Evolutionary conservation across 2,888 invertebrate genomes (phyloP), one percentile per base, ranked within the genome.

Genomic region (Lottia gigantea): DNA sequence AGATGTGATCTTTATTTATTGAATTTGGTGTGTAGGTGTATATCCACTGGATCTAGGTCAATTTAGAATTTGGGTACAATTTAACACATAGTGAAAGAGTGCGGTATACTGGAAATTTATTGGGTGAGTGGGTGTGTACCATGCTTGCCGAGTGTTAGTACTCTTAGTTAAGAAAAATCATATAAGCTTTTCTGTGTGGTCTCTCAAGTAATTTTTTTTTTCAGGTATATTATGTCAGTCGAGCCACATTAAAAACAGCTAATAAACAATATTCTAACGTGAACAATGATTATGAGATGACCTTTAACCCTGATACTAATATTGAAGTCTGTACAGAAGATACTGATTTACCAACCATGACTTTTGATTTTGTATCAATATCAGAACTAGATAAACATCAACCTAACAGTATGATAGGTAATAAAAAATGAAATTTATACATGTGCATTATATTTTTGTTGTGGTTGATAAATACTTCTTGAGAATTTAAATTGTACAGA

Each of bases 231-330:
- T 96, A 92, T 86, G 92, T 99, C 74, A 94, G 94, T 64, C 93
- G 93, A 74, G 95, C 94, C 76, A 90, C 91, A 64, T 89, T 98
- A n/a, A 98, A 98, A 88, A 92, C 95, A 1, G 98, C 98, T 0
- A 98, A 99, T 89, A 97, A 96, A 86, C 93, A 95, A 85, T 99
- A 91, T 88, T 91, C 92, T 46, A 91, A 90, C 49, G 88, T 97
- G 8, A 94, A 95, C 78, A 96, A 98, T 86, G 98, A 98, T 86
- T 99, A 98, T 84, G 99, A 99, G 88, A 94, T 99, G 93, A 94
- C 95, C 0, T 92, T 98, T 83, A 92, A 91, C 15, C 89, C 90
- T 11, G 96, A 97, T 63, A 93, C 95, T 0, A 71, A 78, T 23
- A 81, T 89, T 63, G 85, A 84, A 66, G 79, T 80, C 4, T 88